A percentile compares a stretch with the other conserved stretches of the same genome.
phyloP scores from a whole-genome alignment of 2,797 vertebrate species.

The Amblyraja radiata region DNA sequence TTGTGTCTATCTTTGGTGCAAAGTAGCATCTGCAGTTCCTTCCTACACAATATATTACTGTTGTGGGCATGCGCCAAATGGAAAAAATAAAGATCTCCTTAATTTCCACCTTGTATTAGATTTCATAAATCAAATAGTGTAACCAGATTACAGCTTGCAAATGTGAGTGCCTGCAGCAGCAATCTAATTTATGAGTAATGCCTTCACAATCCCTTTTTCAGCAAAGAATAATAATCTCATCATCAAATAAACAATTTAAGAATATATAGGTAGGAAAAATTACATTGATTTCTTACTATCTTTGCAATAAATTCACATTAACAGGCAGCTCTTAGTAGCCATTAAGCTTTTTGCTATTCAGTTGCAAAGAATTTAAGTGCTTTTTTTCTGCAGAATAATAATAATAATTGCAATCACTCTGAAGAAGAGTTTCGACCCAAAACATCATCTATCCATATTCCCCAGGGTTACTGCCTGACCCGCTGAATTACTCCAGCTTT shows the following conservation, averaged over 20 bases:
- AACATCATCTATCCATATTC: too few relatives aligned
- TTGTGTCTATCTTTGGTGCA: too few relatives aligned
- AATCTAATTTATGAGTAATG: slow-evolving; percentile 17
- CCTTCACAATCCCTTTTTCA: neutral
- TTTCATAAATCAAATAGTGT: neutral
- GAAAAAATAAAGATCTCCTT: neutral
- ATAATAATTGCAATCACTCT: neutral
- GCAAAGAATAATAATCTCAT: neutral
- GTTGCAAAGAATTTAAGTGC: neutral
- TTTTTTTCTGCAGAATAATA: neutral
- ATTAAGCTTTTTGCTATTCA: neutral
- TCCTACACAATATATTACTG: neutral
- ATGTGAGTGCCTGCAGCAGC: neutral
- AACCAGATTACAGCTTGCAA: neutral
- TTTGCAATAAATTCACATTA: neutral
- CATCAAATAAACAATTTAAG: neutral
- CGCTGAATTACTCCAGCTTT: too few relatives aligned
- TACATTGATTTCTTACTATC: too few relatives aligned
- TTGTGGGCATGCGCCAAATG: neutral
- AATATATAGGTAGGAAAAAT: neutral
- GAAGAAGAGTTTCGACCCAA: too few relatives aligned
- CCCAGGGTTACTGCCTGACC: too few relatives aligned
- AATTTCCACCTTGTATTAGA: neutral
- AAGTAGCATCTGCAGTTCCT: too few relatives aligned
- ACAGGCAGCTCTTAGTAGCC: neutral